Base-by-base conservation (phyloP, 2,888 invertebrate species). In the Tetramorium bicarinatum region DNA sequence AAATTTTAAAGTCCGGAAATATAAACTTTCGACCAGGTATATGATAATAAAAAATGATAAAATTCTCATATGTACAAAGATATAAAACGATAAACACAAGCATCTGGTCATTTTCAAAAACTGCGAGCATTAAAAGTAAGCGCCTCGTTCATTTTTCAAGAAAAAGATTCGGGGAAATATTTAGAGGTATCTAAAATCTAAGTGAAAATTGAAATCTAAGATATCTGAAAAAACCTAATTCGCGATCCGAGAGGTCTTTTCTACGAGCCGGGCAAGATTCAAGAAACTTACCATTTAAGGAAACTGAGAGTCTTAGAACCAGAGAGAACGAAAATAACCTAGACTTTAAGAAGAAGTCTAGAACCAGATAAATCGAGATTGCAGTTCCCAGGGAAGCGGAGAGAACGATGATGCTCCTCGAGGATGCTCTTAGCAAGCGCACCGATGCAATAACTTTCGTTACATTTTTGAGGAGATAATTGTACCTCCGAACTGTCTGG, bases 381-480 rank as follows among this genome's bases (percentile, higher is more conserved):
- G 54, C 66, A 66, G 38, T 64, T 76, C 52, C 52, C 11, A 76
- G 38, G 41, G 41, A 54, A 41, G 52, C 25, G 41, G 25, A 29
- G 54, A 66, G 52, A 41, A 54, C 64, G 41, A 67, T 29, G 67
- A 44, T 29, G 44, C 56, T n/a, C 44, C n/a, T 77, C 21, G 54
- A 67, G 67, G 11, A 44, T 7, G 34, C 67, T 67, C 15, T 66
- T 77, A 54, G 67, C 67, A 18, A 2, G 29, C 29, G 41, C 44
- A 67, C 56, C 54, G 54, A 77, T 67, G 54, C 66, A 25, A 54
- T n/a, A 77, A 77, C 9, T 77, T 56, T 66, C 54, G 41, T 66
- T 77, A 77, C n/a, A 77, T 66, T 77, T 77, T 77, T 56, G 13
- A 54, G 11, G 21, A n/a, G n/a, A 25, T 77, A 77, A 77, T 77